phyloP scores from a whole-genome alignment of 2,888 invertebrate genomes.

The Gryllus longicercus region DNA sequence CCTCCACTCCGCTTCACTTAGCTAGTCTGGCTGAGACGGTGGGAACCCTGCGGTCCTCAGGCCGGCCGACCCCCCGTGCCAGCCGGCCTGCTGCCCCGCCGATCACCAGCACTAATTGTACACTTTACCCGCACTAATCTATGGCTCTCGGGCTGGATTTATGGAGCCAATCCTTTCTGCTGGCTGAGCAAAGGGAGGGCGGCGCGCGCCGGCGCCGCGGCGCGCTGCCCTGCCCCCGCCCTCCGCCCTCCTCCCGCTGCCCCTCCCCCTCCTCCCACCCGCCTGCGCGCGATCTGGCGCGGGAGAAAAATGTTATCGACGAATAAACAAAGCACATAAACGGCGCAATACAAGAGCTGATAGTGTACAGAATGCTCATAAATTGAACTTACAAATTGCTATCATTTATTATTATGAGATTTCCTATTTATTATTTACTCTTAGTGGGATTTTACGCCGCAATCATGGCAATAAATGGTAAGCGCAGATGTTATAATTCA shows the following conservation, averaged over 20 bases:
- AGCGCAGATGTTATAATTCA: too few relatives aligned
- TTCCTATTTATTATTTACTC: too few relatives aligned
- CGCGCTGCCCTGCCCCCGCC: background rate
- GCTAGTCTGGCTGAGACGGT: background rate
- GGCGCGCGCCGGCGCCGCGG: background rate
- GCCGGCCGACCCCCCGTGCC: background rate
- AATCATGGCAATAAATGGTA: too few relatives aligned
- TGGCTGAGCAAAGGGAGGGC: conserved; percentile 7
- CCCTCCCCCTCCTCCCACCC: too few relatives aligned
- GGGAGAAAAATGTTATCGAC: conserved; percentile 4
- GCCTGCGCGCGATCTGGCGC: background rate
- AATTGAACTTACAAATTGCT: background rate
- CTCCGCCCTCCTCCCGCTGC: too few relatives aligned
- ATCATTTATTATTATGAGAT: background rate
- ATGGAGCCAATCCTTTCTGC: conserved; percentile 17
- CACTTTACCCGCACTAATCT: conserved; percentile 11
- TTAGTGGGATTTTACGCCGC: too few relatives aligned
- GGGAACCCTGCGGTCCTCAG: background rate
- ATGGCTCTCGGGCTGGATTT: conserved; percentile 2
- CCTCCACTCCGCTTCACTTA: background rate
- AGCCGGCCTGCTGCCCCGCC: background rate
- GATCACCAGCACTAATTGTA: conserved; percentile 17
- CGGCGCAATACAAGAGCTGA: background rate
- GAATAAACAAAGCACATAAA: conserved; percentile 2
- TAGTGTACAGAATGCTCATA: background rate